phyloP scores from a whole-genome alignment of 2,888 invertebrate species.

The Ophioninae sp. region DNA sequence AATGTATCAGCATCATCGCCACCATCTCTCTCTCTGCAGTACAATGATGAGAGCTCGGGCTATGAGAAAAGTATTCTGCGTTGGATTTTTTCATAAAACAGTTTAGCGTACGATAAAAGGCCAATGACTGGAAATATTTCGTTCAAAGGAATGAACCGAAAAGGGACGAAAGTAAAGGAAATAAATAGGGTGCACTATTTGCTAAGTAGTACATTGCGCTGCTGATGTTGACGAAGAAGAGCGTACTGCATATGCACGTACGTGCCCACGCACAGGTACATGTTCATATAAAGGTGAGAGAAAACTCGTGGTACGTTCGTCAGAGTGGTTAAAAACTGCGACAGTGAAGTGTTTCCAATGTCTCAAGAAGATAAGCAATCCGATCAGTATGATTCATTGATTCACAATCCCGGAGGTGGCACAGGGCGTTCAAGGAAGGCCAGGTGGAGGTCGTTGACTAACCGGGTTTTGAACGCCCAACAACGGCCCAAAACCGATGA shows the following conservation, averaged over 20 bases:
- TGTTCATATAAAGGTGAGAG: conserved; percentile 31
- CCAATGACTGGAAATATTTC: conserved; percentile 13
- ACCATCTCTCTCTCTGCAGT: no score
- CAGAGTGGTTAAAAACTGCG: conserved; percentile 42
- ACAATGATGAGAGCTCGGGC: no score
- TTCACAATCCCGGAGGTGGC: no score
- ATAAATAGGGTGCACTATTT: not conserved
- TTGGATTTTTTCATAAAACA: no score
- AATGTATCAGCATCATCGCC: no score
- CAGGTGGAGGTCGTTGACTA: no score
- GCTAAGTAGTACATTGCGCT: not conserved
- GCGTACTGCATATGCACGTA: not conserved
- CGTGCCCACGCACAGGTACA: not conserved
- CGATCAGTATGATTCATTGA: conserved; percentile 42
- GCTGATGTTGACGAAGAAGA: not conserved
- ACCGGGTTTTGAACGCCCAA: no score
- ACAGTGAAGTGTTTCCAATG: conserved; percentile 42
- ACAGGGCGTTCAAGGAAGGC: no score
- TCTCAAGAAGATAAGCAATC: conserved; percentile 4
- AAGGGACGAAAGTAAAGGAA: not conserved
- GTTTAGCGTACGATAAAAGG: not conserved
- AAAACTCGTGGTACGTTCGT: conserved; percentile 50
- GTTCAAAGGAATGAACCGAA: not conserved
- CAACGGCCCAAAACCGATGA: no score
- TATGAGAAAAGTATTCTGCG: no score